A percentile compares a stretch with the other conserved stretches of the same genome.
Conservation (phyloP, 2,113 vertebrate species). For the Aldabrachelys gigantea region DNA sequence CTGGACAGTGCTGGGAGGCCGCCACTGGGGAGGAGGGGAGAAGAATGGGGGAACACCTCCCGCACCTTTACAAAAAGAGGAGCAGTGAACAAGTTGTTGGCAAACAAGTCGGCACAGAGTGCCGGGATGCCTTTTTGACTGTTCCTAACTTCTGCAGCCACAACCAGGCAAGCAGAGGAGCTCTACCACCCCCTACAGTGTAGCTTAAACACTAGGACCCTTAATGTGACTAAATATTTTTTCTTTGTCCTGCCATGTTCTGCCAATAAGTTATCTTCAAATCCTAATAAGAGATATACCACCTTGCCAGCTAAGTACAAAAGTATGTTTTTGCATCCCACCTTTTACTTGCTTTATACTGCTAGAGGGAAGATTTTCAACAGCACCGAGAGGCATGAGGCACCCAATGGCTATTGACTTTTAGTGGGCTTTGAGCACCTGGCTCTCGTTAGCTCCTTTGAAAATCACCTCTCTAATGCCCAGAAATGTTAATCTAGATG, state of each 20-base stretch:
- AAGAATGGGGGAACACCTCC: background rate
- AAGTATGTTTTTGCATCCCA: background rate
- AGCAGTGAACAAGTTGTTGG: background rate
- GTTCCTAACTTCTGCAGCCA: background rate
- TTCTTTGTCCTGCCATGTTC: background rate
- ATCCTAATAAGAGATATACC: background rate
- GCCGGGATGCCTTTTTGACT: background rate
- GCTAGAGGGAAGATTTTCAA: background rate
- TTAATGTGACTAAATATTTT: background rate
- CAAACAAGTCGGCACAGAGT: background rate
- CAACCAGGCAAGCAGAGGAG: background rate
- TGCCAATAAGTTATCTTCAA: background rate
- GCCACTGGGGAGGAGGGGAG: background rate
- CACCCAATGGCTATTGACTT: background rate
- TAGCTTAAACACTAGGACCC: background rate
- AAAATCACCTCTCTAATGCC: constrained; percentile 7
- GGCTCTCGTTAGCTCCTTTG: background rate
- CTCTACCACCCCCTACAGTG: background rate
- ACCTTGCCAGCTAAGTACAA: background rate
- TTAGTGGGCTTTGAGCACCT: constrained; percentile 7
- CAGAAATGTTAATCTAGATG: constrained; percentile 23
- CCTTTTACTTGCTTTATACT: background rate
- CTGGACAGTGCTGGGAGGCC: background rate
- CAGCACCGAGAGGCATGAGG: background rate
- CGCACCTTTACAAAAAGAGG: background rate